Evolutionary conservation across 2,888 invertebrate species (phyloP).

Genomic region (Corythucha ciliata): DNA sequence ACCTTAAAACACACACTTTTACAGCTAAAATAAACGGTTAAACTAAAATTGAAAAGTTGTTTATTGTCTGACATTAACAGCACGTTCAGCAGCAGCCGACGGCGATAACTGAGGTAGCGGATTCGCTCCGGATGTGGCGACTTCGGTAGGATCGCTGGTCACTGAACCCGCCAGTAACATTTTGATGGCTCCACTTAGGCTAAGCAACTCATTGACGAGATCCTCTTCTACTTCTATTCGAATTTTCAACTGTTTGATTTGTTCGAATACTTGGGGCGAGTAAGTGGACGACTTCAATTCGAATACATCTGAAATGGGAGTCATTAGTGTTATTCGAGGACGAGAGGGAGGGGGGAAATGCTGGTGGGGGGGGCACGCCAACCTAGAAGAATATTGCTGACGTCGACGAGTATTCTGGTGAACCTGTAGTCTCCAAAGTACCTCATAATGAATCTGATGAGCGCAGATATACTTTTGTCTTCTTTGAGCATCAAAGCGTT

Average conservation of each 20-base stretch:
- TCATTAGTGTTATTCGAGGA: neutral
- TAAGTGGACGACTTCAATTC: conserved; percentile 54
- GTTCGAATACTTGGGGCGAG: conserved; percentile 51
- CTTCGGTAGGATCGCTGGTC: conserved; percentile 23
- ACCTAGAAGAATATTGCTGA: conserved; percentile 62
- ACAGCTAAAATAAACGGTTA: no score
- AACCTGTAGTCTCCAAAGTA: conserved; percentile 65
- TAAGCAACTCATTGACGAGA: conserved; percentile 53
- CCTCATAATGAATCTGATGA: conserved; percentile 67
- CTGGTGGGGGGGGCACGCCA: conserved; percentile 31
- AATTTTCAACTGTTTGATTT: conserved; percentile 52
- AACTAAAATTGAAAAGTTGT: no score
- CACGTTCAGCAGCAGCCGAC: neutral
- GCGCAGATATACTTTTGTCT: conserved; percentile 52
- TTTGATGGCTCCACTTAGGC: conserved; percentile 60
- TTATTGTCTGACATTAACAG: no score
- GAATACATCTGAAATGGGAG: conserved; percentile 49
- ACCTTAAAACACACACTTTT: no score
- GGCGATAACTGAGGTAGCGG: neutral
- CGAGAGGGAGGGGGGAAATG: neutral
- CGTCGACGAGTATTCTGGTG: conserved; percentile 62
- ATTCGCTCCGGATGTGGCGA: neutral
- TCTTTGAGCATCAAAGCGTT: conserved; percentile 59
- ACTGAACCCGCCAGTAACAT: conserved; percentile 54
- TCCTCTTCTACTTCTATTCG: conserved; percentile 58